phyloP scores from a whole-genome alignment of 2,888 invertebrate genomes.

The Euplagia quadripunctaria region DNA sequence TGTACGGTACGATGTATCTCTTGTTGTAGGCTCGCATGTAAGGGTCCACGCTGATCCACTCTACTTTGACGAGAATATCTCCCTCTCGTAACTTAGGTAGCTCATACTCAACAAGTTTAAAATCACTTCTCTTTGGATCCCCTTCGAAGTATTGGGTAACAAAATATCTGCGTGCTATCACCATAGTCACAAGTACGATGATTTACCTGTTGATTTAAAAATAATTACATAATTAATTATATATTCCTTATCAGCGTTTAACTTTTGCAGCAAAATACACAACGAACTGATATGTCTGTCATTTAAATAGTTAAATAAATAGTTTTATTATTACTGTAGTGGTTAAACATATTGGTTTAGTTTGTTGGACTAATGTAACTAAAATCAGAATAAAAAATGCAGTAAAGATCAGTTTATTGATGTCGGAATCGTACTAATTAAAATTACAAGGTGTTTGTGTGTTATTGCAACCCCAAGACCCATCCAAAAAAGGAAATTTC shows the following conservation, averaged over 20 bases:
- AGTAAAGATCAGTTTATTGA: no score
- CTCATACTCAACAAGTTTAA: constrained; percentile 87
- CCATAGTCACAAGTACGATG: constrained; percentile 60
- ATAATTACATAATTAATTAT: neutral
- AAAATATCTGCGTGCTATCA: constrained; percentile 80
- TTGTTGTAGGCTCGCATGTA: constrained; percentile 51
- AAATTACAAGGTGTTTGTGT: no score
- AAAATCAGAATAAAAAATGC: no score
- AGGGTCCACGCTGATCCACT: constrained; percentile 67
- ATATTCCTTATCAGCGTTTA: neutral
- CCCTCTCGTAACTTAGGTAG: constrained; percentile 47
- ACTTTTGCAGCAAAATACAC: neutral
- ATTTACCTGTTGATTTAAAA: constrained; percentile 1
- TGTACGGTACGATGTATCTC: constrained; percentile 58
- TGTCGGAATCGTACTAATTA: no score
- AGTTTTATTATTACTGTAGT: neutral
- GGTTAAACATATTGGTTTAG: neutral
- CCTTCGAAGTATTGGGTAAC: constrained; percentile 85
- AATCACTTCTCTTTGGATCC: constrained; percentile 85
- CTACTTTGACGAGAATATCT: constrained; percentile 68
- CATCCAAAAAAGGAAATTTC: no score
- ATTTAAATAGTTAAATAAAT: neutral
- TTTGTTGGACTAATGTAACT: neutral
- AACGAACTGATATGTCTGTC: neutral
- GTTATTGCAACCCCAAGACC: no score